phyloP scores from a whole-genome alignment of 1,140 invertebrate genomes.

The Ridgeia piscesae region DNA sequence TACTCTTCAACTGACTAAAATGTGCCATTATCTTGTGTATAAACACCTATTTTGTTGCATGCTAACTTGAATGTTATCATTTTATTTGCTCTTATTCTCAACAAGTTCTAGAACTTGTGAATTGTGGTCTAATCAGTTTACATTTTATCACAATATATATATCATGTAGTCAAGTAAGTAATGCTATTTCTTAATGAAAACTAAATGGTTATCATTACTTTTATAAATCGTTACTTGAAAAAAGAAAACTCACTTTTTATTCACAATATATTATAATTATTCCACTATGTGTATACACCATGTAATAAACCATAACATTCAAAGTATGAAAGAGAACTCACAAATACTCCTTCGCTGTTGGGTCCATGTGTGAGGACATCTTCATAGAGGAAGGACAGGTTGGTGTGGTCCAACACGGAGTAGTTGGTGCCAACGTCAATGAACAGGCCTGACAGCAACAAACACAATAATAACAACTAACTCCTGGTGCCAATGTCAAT shows the following conservation, averaged over 20 bases:
- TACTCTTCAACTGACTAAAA: neutral
- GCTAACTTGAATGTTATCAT: neutral
- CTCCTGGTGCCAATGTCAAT: too few species aligned
- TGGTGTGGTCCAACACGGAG: conserved; percentile 51
- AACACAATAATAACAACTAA: neutral
- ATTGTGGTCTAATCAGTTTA: neutral
- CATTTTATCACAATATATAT: neutral
- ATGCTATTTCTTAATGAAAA: neutral
- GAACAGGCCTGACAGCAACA: conserved; percentile 47
- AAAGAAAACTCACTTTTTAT: neutral
- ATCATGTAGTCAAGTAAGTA: neutral
- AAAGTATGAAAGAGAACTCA: conserved; percentile 22
- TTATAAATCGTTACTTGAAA: neutral
- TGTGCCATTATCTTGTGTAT: too few species aligned
- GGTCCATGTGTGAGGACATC: conserved; percentile 43
- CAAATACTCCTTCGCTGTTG: conserved; percentile 31
- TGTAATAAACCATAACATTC: neutral
- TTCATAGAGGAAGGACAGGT: conserved; percentile 55
- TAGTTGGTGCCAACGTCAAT: conserved; percentile 54
- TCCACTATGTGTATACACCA: neutral
- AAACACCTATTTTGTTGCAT: too few species aligned
- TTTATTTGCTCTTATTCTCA: neutral
- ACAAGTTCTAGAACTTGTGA: neutral
- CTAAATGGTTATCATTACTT: neutral
- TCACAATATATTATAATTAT: neutral